Conservation (phyloP, 2,888 invertebrate genomes). For the Actias luna region DNA sequence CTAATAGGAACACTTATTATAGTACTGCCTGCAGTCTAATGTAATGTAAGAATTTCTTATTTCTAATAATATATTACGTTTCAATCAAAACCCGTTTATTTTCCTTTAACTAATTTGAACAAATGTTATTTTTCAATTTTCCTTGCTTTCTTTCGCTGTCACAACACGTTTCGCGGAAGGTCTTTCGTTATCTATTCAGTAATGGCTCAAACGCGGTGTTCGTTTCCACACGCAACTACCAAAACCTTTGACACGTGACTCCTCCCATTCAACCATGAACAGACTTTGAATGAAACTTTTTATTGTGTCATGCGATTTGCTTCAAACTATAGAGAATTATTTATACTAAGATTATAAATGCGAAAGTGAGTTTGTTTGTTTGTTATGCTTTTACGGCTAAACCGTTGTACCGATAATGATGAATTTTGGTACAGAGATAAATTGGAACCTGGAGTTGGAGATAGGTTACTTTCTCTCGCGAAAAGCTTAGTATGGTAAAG, state of each 20-base stretch:
- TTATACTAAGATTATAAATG: no score
- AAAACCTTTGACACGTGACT: not conserved
- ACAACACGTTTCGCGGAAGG: slow-evolving; percentile 37
- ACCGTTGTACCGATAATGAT: no score
- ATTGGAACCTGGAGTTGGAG: no score
- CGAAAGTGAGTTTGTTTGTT: no score
- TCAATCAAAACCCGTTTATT: slow-evolving; percentile 11
- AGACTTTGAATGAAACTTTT: not conserved
- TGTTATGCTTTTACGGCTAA: no score
- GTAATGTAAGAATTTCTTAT: not conserved
- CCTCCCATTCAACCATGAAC: not conserved
- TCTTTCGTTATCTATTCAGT: not conserved
- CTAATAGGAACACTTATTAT: no score
- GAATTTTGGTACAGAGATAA: no score
- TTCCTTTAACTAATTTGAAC: slow-evolving; percentile 38
- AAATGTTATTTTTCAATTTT: slow-evolving; percentile 58
- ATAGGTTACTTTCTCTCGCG: no score
- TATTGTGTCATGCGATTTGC: no score
- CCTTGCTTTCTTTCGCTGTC: slow-evolving; percentile 42
- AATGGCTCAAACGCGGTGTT: not conserved
- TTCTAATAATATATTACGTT: not conserved
- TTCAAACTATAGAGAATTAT: no score
- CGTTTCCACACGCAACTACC: not conserved
- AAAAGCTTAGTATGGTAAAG: no score
- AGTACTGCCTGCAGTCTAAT: no score